Conservation (phyloP, 1,140 invertebrate species). For the Littorina saxatilis region DNA sequence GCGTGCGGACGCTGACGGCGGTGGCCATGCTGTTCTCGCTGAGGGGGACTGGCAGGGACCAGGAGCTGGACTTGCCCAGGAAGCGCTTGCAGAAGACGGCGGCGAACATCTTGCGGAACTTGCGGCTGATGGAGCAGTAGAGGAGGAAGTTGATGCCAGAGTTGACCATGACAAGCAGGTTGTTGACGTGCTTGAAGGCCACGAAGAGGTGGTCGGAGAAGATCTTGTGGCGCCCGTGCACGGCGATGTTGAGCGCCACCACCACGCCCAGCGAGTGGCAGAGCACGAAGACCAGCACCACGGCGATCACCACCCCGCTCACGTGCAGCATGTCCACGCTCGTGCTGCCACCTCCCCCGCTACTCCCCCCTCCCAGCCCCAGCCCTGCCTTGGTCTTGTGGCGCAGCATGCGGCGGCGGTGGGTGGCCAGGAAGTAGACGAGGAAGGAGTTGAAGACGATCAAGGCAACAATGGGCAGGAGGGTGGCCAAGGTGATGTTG, state of each 20-base stretch:
- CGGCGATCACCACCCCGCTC: conserved; percentile 91
- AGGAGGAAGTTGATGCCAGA: conserved; percentile 97
- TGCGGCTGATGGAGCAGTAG: conserved; percentile 96
- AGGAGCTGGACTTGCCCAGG: conserved; percentile 43
- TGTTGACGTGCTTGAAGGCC: conserved; percentile 76
- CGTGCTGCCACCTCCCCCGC: conserved; percentile 18
- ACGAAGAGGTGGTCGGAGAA: conserved; percentile 37
- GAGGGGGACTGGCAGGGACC: conserved; percentile 48
- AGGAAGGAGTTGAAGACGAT: conserved; percentile 93
- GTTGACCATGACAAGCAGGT: conserved; percentile 94
- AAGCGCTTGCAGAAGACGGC: conserved; percentile 40
- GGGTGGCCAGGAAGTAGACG: conserved; percentile 86
- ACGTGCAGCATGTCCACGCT: conserved; percentile 63
- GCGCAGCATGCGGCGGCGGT: conserved; percentile 79
- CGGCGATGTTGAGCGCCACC: conserved; percentile 53
- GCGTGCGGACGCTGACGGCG: conserved; percentile 29
- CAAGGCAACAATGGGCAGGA: conserved; percentile 94
- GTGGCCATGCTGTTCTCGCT: conserved; percentile 49
- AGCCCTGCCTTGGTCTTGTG: conserved; percentile 25
- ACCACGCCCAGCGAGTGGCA: conserved; percentile 81
- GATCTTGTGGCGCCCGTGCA: conserved; percentile 45
- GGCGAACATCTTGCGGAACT: conserved; percentile 83
- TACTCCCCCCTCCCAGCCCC: neutral
- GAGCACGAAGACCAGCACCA: conserved; percentile 91
- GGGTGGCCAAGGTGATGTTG: conserved; percentile 78